Conservation (phyloP, 2,113 vertebrate genomes). For the Morphnarchus princeps region DNA sequence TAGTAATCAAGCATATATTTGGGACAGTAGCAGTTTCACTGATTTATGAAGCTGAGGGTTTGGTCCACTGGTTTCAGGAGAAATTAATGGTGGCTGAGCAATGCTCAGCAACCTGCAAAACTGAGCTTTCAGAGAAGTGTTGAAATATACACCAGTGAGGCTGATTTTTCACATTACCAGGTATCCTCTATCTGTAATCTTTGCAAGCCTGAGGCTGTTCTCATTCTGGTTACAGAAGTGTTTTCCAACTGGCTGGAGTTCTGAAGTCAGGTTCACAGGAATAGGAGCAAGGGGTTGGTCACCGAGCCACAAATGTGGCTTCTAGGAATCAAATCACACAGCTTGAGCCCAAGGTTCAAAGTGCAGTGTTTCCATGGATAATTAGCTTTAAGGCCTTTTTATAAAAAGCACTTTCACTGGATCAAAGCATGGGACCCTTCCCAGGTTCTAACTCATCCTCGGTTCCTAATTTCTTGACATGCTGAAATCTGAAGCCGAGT, state of each 20-base stretch:
- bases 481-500: neutral
- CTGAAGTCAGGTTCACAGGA: constrained; percentile 23
- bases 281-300: neutral
- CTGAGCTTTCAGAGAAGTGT: neutral
- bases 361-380: neutral
- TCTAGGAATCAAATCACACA: constrained; percentile 5
- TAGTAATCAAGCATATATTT: neutral
- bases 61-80: neutral
- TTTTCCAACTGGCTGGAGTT: constrained; percentile 14
- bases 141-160: neutral
- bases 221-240: neutral
- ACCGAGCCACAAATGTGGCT: neutral
- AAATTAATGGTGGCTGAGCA: neutral
- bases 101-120: neutral
- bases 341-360: neutral
- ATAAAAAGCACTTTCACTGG: neutral
- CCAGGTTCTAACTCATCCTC: neutral
- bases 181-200: neutral
- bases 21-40: neutral
- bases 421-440: neutral
- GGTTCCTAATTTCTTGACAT: neutral
- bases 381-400: neutral
- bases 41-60: neutral
- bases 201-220: constrained; percentile 5
- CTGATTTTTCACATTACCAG: constrained; percentile 5